These are phyloP conservation scores for Petrocephalus schoutedeni DNA, from an alignment of 2,797 vertebrate genomes.

Conservation along the genomic window DNA sequence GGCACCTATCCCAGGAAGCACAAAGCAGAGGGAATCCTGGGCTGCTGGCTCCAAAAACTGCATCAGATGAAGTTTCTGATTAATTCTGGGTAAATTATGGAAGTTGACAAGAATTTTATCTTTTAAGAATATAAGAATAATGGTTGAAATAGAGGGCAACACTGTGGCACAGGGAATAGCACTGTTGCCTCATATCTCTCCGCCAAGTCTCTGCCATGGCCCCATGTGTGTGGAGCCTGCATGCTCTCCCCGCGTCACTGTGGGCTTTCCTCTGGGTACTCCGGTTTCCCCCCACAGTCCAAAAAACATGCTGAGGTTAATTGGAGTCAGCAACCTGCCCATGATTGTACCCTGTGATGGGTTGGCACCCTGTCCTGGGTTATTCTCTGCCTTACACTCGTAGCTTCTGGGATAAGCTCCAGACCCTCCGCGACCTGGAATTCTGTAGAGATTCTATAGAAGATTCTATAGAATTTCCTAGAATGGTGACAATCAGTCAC, in stretches of 20 bases:
- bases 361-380: background rate
- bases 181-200: background rate
- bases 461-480: background rate
- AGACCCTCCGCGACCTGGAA: too few species aligned
- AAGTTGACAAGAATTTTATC: background rate
- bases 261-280: background rate
- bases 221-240: background rate
- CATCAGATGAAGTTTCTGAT: background rate
- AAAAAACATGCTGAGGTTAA: background rate
- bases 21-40: background rate
- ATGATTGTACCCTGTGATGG: background rate
- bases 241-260: background rate
- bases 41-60: background rate
- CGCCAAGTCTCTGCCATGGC: background rate
- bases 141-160: background rate
- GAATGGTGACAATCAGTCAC: background rate
- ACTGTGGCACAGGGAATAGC: background rate
- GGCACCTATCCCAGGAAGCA: background rate
- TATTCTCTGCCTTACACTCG: background rate
- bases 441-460: background rate
- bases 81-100: background rate
- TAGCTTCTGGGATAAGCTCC: too few species aligned
- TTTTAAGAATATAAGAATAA: background rate
- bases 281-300: background rate
- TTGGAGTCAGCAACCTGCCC: background rate